Percentiles rank a stretch among this genome's conserved stretches.
Evolutionary conservation across 64 coral and sea anemone genomes (phyloP).

Genomic region (Exaiptasia diaphana): DNA sequence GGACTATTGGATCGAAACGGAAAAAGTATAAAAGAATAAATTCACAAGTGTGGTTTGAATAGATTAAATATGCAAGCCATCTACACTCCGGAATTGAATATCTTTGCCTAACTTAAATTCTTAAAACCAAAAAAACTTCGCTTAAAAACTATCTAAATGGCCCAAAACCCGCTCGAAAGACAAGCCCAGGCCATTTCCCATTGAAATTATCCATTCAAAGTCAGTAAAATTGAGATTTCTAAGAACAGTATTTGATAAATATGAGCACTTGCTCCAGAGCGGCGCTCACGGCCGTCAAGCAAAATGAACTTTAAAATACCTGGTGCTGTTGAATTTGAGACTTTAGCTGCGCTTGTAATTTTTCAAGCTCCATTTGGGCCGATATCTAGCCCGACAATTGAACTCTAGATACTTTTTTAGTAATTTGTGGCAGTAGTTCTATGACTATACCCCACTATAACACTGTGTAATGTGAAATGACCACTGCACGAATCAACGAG

Average conservation of each 20-base stretch:
- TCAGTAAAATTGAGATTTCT: not conserved
- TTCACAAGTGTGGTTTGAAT: too few relatives aligned
- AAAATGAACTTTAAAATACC: constrained; percentile 48
- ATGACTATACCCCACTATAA: constrained; percentile 13
- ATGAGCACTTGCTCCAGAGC: constrained; percentile 46
- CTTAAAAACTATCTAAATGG: not conserved
- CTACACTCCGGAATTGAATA: not conserved
- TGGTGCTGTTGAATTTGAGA: constrained; percentile 85
- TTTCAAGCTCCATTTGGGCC: constrained; percentile 78
- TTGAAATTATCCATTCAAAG: constrained; percentile 24
- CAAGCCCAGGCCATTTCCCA: not conserved
- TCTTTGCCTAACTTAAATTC: constrained; percentile 12
- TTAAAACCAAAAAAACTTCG: constrained; percentile 5
- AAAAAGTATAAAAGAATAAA: too few relatives aligned
- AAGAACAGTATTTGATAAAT: constrained; percentile 23
- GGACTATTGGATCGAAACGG: not conserved
- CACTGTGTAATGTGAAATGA: constrained; percentile 31
- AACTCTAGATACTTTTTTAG: not conserved
- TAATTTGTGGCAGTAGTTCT: not conserved
- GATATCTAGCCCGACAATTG: not conserved
- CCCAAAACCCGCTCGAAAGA: constrained; percentile 10
- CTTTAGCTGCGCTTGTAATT: constrained; percentile 78
- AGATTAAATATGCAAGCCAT: constrained; percentile 12
- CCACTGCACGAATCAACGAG: constrained; percentile 5
- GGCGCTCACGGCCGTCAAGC: too few relatives aligned